Conservation (phyloP, 2,113 vertebrate species). For the Vulpes ferrilata region DNA sequence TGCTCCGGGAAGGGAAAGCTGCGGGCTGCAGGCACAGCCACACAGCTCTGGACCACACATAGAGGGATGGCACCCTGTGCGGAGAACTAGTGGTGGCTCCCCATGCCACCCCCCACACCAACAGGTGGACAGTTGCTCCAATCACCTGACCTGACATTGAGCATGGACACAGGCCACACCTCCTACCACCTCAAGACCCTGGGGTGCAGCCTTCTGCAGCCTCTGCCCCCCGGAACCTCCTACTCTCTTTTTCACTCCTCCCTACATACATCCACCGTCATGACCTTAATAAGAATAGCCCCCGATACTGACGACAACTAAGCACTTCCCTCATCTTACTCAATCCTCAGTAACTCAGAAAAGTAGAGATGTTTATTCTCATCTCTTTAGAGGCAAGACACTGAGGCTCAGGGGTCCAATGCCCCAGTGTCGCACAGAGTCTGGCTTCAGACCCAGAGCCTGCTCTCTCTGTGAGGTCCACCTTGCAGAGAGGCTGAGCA, state of each 20-base stretch:
- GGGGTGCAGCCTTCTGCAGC: not conserved
- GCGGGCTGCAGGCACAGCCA: not conserved
- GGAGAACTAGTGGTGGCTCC: accelerated
- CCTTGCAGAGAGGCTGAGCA: accelerated
- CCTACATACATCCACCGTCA: not conserved
- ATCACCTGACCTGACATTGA: not conserved
- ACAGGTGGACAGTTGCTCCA: accelerated
- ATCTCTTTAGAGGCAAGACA: not conserved
- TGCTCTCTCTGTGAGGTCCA: not conserved
- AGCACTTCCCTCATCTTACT: not conserved
- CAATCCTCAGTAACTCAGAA: not conserved
- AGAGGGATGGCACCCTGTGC: accelerated
- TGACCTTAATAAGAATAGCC: accelerated
- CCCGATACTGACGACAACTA: not conserved
- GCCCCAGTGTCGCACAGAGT: not conserved
- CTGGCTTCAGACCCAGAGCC: not conserved
- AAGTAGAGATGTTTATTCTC: not conserved
- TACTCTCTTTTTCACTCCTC: not conserved
- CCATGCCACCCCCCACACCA: not conserved
- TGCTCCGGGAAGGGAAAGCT: not conserved
- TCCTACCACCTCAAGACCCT: not conserved
- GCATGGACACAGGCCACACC: not conserved
- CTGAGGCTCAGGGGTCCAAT: not conserved
- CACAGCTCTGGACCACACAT: not conserved
- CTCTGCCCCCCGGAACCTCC: not conserved